phyloP scores from a whole-genome alignment of 2,888 invertebrate species.

The Ochropleura leucogaster region DNA sequence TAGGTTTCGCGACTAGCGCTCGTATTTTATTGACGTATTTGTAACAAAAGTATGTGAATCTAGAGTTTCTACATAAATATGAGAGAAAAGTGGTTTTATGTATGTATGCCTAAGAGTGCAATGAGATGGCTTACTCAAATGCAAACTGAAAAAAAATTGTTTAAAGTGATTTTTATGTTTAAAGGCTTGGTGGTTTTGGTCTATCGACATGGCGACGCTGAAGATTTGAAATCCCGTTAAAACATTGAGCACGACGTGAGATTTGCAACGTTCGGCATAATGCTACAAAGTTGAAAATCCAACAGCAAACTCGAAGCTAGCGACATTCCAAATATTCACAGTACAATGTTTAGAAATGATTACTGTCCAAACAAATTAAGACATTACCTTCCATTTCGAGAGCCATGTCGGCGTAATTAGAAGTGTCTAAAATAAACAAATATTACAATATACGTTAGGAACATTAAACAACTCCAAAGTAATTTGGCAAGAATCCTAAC shows the following conservation, averaged over 20 bases:
- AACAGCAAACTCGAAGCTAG: not conserved
- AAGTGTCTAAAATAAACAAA: constrained; percentile 35
- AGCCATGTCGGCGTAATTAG: constrained; percentile 21
- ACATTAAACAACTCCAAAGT: not conserved
- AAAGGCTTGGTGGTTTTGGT: not conserved
- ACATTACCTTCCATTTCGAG: constrained; percentile 27
- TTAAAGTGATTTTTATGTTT: not conserved
- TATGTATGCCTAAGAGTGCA: constrained; percentile 2
- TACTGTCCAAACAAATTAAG: not conserved
- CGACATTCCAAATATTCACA: not conserved
- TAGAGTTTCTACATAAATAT: not conserved
- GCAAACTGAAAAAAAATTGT: not conserved
- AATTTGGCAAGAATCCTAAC: constrained; percentile 31
- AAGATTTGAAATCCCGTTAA: not conserved
- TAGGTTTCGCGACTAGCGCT: not conserved
- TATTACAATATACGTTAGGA: constrained; percentile 10
- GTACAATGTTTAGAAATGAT: constrained; percentile 1
- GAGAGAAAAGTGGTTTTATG: not conserved
- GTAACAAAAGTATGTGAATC: not conserved
- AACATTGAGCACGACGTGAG: not conserved
- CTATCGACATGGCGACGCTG: not conserved
- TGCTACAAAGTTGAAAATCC: not conserved
- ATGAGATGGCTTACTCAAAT: constrained; percentile 6
- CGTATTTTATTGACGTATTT: not conserved
- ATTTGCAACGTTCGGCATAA: not conserved